These are phyloP conservation scores for Tachystola acroxantha DNA, from an alignment of 2,888 invertebrate genomes.

Conservation along the genomic window DNA sequence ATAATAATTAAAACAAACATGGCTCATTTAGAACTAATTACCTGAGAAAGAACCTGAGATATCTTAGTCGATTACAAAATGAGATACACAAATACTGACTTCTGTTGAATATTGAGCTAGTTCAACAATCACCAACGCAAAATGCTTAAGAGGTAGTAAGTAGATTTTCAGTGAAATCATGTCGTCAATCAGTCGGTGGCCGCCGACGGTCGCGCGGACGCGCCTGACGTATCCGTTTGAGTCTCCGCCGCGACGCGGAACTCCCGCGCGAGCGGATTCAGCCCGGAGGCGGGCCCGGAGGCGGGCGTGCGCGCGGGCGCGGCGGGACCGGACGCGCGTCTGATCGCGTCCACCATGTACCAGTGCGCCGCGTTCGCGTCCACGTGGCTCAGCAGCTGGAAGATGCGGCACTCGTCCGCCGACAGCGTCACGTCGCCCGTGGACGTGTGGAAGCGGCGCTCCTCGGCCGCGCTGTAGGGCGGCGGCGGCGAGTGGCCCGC, in stretches of 20 bases:
- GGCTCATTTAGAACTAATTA: too few relatives aligned
- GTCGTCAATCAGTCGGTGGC: too few relatives aligned
- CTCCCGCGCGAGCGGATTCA: constrained; percentile 6
- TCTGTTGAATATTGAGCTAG: too few relatives aligned
- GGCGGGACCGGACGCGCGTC: constrained; percentile 13
- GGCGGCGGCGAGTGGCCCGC: neutral
- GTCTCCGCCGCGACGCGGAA: constrained; percentile 3
- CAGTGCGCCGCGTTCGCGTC: constrained; percentile 42
- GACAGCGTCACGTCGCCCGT: constrained; percentile 27
- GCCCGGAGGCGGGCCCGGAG: constrained; percentile 19
- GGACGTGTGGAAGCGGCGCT: neutral
- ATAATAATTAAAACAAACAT: too few relatives aligned
- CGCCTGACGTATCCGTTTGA: neutral
- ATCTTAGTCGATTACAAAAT: too few relatives aligned
- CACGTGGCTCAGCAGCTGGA: constrained; percentile 31
- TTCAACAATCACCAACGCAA: too few relatives aligned
- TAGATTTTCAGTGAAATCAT: too few relatives aligned
- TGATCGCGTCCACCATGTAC: constrained; percentile 40
- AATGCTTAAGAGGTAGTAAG: too few relatives aligned
- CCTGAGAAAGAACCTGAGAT: too few relatives aligned
- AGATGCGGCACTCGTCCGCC: constrained; percentile 39
- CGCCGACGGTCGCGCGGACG: neutral
- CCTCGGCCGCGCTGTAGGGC: constrained; percentile 1
- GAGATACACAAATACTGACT: too few relatives aligned
- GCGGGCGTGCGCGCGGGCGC: constrained; percentile 14